phyloP scores from a whole-genome alignment of 1,140 invertebrate species.

The Drosophila lacteicornis region DNA sequence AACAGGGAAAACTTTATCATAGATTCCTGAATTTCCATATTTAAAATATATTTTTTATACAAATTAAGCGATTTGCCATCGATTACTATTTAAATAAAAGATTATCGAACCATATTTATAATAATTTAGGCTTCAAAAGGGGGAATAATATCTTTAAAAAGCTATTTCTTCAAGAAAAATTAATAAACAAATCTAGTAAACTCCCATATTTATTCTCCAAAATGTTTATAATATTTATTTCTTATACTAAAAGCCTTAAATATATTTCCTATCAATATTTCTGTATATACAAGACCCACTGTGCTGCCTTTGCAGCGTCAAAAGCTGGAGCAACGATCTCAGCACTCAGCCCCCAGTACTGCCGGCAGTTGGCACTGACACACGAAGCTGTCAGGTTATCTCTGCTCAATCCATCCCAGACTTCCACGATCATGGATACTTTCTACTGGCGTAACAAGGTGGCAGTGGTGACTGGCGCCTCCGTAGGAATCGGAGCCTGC shows the following conservation, averaged over 20 bases:
- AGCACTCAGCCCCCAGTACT: conserved; percentile 28
- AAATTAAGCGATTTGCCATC: neutral
- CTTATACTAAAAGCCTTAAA: too few species aligned
- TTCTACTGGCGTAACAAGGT: conserved; percentile 87
- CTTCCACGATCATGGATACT: conserved; percentile 85
- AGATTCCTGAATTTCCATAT: neutral
- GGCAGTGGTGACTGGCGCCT: conserved; percentile 89
- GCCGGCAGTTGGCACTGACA: conserved; percentile 45
- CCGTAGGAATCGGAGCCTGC: conserved; percentile 87
- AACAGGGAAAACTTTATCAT: neutral
- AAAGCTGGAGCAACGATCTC: conserved; percentile 18
- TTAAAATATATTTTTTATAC: too few species aligned
- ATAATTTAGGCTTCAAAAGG: too few species aligned
- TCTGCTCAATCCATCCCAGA: neutral
- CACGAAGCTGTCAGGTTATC: conserved; percentile 42
- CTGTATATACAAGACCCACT: conserved; percentile 10
- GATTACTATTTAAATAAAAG: neutral
- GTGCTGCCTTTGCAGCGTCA: conserved; percentile 19
- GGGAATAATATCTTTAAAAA: neutral
- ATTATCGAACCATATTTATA: too few species aligned
- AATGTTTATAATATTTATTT: too few species aligned
- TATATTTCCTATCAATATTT: neutral
- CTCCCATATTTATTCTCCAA: too few species aligned
- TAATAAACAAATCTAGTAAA: too few species aligned
- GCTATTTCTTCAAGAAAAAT: neutral